Base-by-base conservation (phyloP, 2,797 vertebrate genomes). In the Tragopan temminckii region DNA sequence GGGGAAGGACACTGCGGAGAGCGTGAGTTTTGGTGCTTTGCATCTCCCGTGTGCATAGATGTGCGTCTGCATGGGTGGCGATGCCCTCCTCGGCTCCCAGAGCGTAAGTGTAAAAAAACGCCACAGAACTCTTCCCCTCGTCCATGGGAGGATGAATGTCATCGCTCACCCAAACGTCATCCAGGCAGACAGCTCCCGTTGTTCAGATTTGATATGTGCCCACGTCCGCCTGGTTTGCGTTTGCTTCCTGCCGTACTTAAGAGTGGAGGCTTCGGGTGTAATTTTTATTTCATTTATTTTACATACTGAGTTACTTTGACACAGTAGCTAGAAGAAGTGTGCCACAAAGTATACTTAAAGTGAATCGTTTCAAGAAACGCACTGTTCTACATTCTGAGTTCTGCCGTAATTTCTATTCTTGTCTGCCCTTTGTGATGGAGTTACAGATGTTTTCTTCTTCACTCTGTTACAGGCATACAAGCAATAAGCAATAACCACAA, bases 191-290 rank as follows among this genome's bases (percentile, higher is more conserved):
- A 95, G 46, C 69, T 93, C 91, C 79, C 62, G 86, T 90, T 63
- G 95, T 95, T 92, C 80, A 89, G 95, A 92, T 90, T 95, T 96
- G 91, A 92, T 92, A 76, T 89, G 80, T 95, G 40, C 87, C 96
- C 94, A 85, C 91, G 91, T 89, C 94, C 93, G 89, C 43, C 81
- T 94, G 35, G 59, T 94, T 82, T 31, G 2, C 89, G 53, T 84
- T 89, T 77, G 78, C 55, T 96, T 94, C 88, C 81, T 81, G 70
- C 81, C 92, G 33, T 57, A 67, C 94, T 92, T 90, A 80, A 57
- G 75, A 93, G 52, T 45, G 82, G 77, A 80, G 53, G 24, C 66
- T 93, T 82, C 45, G 35, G 46, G 85, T 45, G 23, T 81, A 38
- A 20, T 33, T 43, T 52, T 45, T 45, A 36, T 45, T 53, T 31